These are phyloP conservation scores for Mionectes olivaceus DNA, from an alignment of 2,797 vertebrate genomes.

Conservation along the genomic window DNA sequence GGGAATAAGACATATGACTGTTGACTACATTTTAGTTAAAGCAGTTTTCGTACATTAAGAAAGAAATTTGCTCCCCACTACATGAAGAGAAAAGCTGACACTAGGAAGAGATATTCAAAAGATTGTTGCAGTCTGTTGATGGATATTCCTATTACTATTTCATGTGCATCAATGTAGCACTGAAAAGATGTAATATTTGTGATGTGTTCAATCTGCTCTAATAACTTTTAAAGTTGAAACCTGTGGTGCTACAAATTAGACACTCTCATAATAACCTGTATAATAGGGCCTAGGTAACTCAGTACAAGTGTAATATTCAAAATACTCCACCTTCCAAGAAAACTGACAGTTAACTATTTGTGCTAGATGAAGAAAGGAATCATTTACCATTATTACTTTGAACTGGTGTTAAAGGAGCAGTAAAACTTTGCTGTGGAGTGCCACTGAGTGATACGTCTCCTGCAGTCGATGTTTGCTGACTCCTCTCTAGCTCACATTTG, in stretches of 20 bases:
- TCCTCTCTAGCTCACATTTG: conserved; percentile 89
- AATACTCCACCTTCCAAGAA: not conserved
- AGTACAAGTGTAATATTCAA: not conserved
- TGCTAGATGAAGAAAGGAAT: not conserved
- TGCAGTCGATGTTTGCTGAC: conserved; percentile 68
- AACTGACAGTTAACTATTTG: not conserved
- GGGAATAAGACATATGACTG: not conserved
- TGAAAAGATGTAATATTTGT: not conserved
- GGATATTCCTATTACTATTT: not conserved
- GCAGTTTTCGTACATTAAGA: not conserved
- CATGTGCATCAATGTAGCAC: not conserved
- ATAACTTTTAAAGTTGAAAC: not conserved
- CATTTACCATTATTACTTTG: conserved; percentile 82
- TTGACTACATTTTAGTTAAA: not conserved
- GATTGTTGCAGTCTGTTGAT: not conserved
- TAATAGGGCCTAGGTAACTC: not conserved
- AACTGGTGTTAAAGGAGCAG: conserved; percentile 75
- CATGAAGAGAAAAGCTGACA: not conserved
- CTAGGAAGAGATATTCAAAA: not conserved
- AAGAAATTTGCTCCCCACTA: not conserved
- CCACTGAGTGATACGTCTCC: conserved; percentile 77
- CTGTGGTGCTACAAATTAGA: not conserved
- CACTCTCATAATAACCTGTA: not conserved
- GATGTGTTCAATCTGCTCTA: not conserved
- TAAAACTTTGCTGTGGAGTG: conserved; percentile 85